These are phyloP conservation scores for Auanema freiburgensis DNA, from an alignment of 2,888 invertebrate species.

Conservation along the genomic window DNA sequence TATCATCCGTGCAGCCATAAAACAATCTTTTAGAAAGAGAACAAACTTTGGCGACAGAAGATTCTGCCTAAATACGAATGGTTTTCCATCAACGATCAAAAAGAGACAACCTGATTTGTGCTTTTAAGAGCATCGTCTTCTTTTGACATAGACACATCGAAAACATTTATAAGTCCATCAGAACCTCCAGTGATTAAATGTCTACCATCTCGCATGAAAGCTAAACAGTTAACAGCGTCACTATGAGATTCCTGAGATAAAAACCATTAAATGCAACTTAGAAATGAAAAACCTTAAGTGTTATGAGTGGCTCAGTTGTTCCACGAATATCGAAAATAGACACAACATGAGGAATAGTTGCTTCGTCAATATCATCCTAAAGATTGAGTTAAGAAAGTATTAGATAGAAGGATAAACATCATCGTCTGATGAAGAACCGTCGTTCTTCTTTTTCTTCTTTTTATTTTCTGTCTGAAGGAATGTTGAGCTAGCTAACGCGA, in stretches of 20 bases:
- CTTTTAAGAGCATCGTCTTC: constrained; percentile 21
- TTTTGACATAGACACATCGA: constrained; percentile 20
- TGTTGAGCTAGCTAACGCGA: constrained; percentile 35
- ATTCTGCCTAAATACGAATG: constrained; percentile 12
- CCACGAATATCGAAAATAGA: constrained; percentile 34
- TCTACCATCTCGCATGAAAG: constrained; percentile 29
- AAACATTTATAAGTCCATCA: constrained; percentile 26
- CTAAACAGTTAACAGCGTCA: constrained; percentile 19
- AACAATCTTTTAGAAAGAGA: constrained; percentile 18
- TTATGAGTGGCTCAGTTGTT: constrained; percentile 26
- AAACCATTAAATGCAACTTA: background rate
- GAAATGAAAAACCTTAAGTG: constrained; percentile 19
- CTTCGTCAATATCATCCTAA: constrained; percentile 9
- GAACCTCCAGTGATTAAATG: constrained; percentile 28
- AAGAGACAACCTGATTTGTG: constrained; percentile 13
- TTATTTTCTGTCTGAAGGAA: constrained; percentile 17
- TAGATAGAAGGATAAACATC: background rate
- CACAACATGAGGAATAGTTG: constrained; percentile 21
- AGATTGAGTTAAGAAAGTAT: background rate
- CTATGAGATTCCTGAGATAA: constrained; percentile 24
- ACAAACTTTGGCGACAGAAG: constrained; percentile 17
- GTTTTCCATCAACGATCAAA: background rate
- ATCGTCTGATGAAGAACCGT: constrained; percentile 1
- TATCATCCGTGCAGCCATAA: constrained; percentile 22
- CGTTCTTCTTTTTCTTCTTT: constrained; percentile 11